Base-by-base conservation (phyloP, 2,888 invertebrate genomes). In the Temnothorax ravouxi region DNA sequence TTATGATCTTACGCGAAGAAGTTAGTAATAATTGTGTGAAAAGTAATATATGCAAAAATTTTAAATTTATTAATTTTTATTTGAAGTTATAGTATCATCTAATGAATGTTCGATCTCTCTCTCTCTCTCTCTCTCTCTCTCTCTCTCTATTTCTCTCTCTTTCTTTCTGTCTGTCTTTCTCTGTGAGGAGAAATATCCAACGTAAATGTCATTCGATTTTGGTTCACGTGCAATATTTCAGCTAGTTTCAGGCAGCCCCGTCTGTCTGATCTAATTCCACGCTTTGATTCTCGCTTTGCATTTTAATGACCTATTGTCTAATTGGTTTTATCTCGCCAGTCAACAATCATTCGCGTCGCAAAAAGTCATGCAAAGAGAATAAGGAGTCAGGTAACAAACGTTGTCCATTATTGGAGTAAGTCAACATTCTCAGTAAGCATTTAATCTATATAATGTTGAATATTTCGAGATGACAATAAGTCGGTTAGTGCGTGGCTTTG, bases 221-320 rank as follows among this genome's bases (percentile, higher is more conserved):
- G 76, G 81, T 84, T 83, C 87, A 76, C 86, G 84, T 62, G 83
- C 64, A 84, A 77, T 77, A 77, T 77, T 77, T 77, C 47, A 67
- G 76, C 79, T 85, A 80, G 82, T 89, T 88, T 69, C 80, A 74
- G 79, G 79, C 56, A 77, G 69, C 69, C 69, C 50, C 41, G 44
- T 62, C 13, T 38, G 88, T 84, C 88, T 87, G 88, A 92, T 91
- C 90, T 90, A 91, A 89, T 88, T 86, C 86, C 84, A 88, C 91
- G 89, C 92, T 92, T 92, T 92, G 92, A 92, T 91, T 91, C 91
- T 85, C 87, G 88, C 89, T 93, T 92, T 93, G 92, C 92, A 93
- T 92, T 93, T 92, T 92, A 92, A 93, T 91, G 91, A 92, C 88
- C 83, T 71, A 87, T 91, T 87, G 84, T 82, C 81, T 64, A 87